These are phyloP conservation scores for Felis chaus DNA, from an alignment of 2,113 vertebrate species.

Conservation along the genomic window DNA sequence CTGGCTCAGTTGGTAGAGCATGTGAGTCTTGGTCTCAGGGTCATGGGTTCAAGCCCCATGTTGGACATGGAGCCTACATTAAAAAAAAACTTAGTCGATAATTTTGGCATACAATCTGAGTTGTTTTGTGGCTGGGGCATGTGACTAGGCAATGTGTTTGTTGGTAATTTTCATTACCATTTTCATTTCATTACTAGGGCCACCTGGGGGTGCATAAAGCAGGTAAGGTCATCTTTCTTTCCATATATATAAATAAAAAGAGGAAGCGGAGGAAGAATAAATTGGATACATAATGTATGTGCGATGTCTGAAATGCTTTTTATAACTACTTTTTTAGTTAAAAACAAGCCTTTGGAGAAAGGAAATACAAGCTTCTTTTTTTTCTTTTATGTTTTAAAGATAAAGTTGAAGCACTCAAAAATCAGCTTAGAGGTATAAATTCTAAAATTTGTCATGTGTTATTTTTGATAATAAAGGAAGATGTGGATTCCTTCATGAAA, in stretches of 20 bases:
- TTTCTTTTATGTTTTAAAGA: conserved; percentile 38
- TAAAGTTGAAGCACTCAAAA: conserved; percentile 38
- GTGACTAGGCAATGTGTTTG: not conserved
- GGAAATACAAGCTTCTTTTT: not conserved
- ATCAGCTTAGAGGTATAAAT: not conserved
- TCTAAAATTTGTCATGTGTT: conserved; percentile 35
- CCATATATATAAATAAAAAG: not conserved
- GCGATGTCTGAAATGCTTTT: not conserved
- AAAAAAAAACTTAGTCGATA: not conserved
- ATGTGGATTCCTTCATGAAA: conserved; percentile 98
- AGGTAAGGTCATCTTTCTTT: not conserved
- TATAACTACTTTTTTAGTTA: conserved; percentile 10
- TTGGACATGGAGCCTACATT: no score
- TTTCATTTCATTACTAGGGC: not conserved
- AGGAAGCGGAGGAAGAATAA: not conserved
- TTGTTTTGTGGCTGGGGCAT: not conserved
- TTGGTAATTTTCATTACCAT: conserved; percentile 34
- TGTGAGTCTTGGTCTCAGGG: no score
- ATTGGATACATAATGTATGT: not conserved
- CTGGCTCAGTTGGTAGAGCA: no score
- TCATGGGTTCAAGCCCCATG: no score
- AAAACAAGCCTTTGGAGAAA: conserved; percentile 39
- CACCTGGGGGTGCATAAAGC: not conserved
- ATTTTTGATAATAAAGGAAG: conserved; percentile 89
- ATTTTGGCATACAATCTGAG: not conserved